Base-by-base conservation (phyloP, 2,797 vertebrate species). In the Psittacula derbiana region DNA sequence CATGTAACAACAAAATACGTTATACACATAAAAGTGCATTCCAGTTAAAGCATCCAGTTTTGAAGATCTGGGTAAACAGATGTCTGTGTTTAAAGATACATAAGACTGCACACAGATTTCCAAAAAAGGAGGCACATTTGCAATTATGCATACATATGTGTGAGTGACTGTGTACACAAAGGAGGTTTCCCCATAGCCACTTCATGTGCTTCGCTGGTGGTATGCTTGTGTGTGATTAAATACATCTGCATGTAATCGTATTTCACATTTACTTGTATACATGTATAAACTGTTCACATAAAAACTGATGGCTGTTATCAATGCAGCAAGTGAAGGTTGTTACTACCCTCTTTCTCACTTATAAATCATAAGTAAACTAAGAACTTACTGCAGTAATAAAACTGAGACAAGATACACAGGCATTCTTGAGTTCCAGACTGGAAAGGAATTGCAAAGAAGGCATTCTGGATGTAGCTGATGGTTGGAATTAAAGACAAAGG, bases 51-150 rank as follows among this genome's bases (percentile, higher is more conserved):
- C 27, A 80, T n/a, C 93, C 33, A 30, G 2, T 88, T 82, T 73
- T 70, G 66, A 72, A 72, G 52, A 65, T 83, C 31, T 72, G 70
- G 16, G 43, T 95, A 84, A 95, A 72, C 66, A 95, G 83, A 94
- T 52, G 31, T 75, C 62, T 66, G 1, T 33, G 47, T 74, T 33
- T 80, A 79, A 81, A 94, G 64, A 73, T 41, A 67, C 10, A 28
- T 2, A 86, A 71, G 44, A 30, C 44, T 74, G 40, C 17, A 80
- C 27, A 19, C 57, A 83, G 69, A 61, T 36, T 89, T 92, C 52
- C 28, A 82, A 85, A 76, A 91, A 78, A 64, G 31, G 16, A 93
- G 52, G 46, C 24, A 64, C 19, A 60, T 76, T 78, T 90, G 44
- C 52, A 96, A 57, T 76, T 57, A 40, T 7, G 49, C 75, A 71